Conservation (phyloP, 2,797 vertebrate species). For the Aselliscus stoliczkanus region DNA sequence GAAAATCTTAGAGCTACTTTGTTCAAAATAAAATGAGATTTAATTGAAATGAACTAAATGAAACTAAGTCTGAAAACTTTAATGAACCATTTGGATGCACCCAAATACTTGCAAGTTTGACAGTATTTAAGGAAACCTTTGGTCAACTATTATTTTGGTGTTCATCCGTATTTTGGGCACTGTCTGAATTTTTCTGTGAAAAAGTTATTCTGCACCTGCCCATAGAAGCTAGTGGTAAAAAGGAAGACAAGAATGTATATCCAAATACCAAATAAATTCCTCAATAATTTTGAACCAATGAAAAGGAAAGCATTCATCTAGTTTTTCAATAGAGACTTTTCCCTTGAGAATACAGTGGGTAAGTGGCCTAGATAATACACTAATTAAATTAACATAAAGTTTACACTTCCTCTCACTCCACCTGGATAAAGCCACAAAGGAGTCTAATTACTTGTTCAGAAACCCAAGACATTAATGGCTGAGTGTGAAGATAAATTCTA, state of each 20-base stretch:
- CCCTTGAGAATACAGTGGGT: not conserved
- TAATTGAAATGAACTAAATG: not conserved
- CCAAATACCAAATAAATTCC: not conserved
- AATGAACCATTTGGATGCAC: not conserved
- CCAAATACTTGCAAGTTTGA: not conserved
- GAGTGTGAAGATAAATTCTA: not conserved
- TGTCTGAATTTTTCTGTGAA: not conserved
- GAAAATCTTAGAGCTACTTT: not conserved
- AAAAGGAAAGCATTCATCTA: not conserved
- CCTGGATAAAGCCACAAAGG: not conserved
- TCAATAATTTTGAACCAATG: not conserved
- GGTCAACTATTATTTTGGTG: not conserved
- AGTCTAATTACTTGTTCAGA: not conserved
- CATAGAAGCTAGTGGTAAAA: not conserved
- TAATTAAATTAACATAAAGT: not conserved
- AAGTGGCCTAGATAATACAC: not conserved
- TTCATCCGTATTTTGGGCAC: not conserved
- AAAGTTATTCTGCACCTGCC: not conserved
- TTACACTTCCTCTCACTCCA: not conserved
- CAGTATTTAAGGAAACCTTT: not conserved
- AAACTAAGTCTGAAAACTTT: not conserved
- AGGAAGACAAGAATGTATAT: not conserved
- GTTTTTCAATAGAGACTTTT: not conserved
- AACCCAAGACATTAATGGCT: not conserved
- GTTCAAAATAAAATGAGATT: not conserved